Conservation (phyloP, 1,140 invertebrate species). For the Platorchestia sp. region DNA sequence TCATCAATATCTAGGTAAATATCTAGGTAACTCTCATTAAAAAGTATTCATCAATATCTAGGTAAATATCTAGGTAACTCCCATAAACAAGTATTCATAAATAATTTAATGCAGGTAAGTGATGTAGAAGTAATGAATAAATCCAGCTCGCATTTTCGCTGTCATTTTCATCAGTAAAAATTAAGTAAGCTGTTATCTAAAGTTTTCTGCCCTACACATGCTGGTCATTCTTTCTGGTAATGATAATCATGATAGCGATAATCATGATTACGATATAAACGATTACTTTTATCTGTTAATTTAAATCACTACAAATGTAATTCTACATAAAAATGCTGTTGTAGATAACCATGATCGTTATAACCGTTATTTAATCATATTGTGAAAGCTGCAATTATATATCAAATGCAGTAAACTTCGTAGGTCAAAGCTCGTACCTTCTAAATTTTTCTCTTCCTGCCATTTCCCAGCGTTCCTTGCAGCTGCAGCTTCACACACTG, state of each 20-base stretch:
- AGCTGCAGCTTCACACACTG: background rate
- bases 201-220: background rate
- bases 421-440: background rate
- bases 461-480: background rate
- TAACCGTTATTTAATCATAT: background rate
- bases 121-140: background rate
- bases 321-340: too few species aligned
- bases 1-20: too few species aligned
- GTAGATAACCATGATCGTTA: too few species aligned
- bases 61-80: too few species aligned
- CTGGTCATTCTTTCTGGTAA: background rate
- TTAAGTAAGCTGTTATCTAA: background rate
- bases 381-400: background rate
- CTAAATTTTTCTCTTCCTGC: background rate
- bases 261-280: background rate
- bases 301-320: too few species aligned
- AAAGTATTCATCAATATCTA: too few species aligned
- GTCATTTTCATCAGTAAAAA: background rate
- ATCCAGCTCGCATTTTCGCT: background rate
- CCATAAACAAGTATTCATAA: too few species aligned
- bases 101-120: too few species aligned
- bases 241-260: background rate
- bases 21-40: too few species aligned
- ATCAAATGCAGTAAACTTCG: background rate
- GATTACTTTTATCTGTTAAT: background rate